Conservation (phyloP, 2,888 invertebrate genomes). For the Vesta saturnalis region DNA sequence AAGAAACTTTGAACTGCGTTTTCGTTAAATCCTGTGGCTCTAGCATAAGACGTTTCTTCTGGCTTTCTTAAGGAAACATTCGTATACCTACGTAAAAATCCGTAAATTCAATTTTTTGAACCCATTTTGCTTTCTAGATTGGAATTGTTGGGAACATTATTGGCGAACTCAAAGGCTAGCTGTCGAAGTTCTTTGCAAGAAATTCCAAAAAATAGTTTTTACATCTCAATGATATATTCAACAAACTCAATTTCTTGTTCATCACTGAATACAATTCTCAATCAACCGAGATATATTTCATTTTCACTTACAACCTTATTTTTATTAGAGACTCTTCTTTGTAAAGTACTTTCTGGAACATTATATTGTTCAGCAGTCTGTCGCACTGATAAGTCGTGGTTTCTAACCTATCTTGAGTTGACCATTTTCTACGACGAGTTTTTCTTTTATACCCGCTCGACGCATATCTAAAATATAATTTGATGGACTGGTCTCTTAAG, state of each 20-base stretch:
- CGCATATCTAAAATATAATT: no score
- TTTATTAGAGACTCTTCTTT: neutral
- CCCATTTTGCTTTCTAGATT: neutral
- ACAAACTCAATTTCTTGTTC: slow-evolving; percentile 14
- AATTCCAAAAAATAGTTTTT: neutral
- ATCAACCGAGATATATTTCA: neutral
- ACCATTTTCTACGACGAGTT: no score
- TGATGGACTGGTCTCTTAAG: no score
- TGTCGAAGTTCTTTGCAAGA: neutral
- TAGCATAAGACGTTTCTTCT: neutral
- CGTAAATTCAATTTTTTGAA: neutral
- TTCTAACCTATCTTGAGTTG: no score
- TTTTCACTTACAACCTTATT: neutral
- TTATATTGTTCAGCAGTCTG: slow-evolving; percentile 6
- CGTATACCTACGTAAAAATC: neutral
- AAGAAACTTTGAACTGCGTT: neutral
- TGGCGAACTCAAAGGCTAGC: neutral
- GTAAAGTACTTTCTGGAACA: slow-evolving; percentile 12
- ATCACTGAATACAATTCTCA: neutral
- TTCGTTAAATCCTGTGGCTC: slow-evolving; percentile 6
- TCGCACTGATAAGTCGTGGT: no score
- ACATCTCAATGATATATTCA: neutral
- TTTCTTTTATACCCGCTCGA: no score
- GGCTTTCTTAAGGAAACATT: slow-evolving; percentile 4
- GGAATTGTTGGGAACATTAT: slow-evolving; percentile 2